Conservation (phyloP, 2,797 vertebrate genomes). For the Gymnothorax javanicus region DNA sequence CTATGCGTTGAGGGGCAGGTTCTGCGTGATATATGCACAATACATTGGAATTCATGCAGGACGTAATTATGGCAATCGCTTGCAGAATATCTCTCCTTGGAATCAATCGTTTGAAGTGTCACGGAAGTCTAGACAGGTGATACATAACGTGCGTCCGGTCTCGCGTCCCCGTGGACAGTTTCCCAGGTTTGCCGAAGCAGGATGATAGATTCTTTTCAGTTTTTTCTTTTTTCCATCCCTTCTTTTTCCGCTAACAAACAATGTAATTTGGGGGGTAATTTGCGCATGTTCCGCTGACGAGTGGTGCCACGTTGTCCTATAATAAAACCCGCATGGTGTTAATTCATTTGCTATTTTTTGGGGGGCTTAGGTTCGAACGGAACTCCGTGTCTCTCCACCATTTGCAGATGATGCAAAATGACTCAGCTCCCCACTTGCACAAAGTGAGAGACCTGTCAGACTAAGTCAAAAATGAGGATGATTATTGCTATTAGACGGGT, state of each 20-base stretch:
- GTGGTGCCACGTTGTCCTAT: neutral
- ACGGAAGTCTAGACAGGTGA: constrained; percentile 45
- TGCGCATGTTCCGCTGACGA: neutral
- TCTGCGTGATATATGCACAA: constrained; percentile 52
- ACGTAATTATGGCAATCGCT: constrained; percentile 57
- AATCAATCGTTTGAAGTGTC: constrained; percentile 60
- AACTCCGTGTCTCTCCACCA: neutral
- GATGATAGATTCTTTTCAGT: neutral
- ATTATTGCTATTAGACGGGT: neutral
- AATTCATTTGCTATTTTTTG: neutral
- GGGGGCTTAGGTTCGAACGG: neutral
- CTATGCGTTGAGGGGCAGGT: constrained; percentile 55
- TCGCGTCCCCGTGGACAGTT: neutral
- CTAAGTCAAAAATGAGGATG: neutral
- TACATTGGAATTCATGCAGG: constrained; percentile 62
- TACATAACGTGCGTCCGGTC: constrained; percentile 41
- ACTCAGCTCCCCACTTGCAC: neutral
- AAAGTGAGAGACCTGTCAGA: neutral
- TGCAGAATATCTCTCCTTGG: constrained; percentile 62
- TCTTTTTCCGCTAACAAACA: neutral
- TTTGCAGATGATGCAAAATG: neutral
- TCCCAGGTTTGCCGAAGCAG: neutral
- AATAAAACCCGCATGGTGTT: neutral
- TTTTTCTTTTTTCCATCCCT: neutral
- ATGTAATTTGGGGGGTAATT: neutral